A percentile compares a stretch with the other conserved stretches of the same genome.
These are phyloP conservation scores for Cydia amplana DNA, from an alignment of 1,140 invertebrate genomes.

Conservation along the genomic window DNA sequence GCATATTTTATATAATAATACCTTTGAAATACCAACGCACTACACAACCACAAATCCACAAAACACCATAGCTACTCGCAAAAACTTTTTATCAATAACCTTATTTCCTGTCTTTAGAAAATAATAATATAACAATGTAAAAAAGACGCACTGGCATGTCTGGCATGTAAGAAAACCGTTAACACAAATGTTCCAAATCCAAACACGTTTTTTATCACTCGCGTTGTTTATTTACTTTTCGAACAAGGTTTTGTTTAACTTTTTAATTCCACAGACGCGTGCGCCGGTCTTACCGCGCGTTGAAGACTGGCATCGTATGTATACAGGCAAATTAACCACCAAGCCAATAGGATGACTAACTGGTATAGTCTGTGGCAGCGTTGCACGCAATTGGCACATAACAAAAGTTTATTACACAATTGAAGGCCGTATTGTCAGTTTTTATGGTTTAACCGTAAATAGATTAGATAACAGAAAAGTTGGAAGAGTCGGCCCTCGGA, in stretches of 20 bases:
- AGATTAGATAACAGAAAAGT: not conserved
- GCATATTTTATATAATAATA: not conserved
- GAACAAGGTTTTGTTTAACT: slow-evolving; percentile 17
- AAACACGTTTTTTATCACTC: slow-evolving; percentile 30
- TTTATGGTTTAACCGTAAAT: not conserved
- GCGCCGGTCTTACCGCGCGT: not conserved
- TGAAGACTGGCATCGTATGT: not conserved
- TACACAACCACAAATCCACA: not conserved
- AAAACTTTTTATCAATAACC: slow-evolving; percentile 1
- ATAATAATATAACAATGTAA: not conserved
- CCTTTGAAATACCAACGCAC: not conserved
- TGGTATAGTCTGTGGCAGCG: not conserved
- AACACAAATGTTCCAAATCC: slow-evolving; percentile 17
- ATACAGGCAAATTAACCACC: slow-evolving; percentile 1
- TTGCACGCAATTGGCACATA: slow-evolving; percentile 29
- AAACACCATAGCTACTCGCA: not conserved
- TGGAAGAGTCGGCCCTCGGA: no score
- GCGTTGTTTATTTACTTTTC: slow-evolving; percentile 22
- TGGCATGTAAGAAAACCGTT: slow-evolving; percentile 17
- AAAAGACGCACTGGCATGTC: slow-evolving; percentile 9
- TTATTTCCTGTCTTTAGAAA: not conserved
- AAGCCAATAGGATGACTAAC: not conserved
- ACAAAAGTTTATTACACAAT: slow-evolving; percentile 23
- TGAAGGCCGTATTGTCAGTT: slow-evolving; percentile 16
- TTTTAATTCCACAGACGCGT: not conserved